phyloP scores from a whole-genome alignment of 2,888 invertebrate species.

The Nomada fucata region DNA sequence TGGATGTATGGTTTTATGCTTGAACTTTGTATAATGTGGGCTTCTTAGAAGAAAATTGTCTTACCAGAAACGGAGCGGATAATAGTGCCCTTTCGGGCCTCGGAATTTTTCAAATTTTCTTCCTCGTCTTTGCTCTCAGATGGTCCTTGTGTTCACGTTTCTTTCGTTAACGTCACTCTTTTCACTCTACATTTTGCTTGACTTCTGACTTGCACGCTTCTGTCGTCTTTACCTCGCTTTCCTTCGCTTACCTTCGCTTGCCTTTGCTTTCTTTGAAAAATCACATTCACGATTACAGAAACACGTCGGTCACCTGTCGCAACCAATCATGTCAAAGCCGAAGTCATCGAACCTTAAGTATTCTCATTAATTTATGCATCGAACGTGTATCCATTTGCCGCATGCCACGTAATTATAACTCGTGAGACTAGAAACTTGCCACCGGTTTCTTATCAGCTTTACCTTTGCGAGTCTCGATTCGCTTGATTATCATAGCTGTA shows the following conservation, averaged over 20 bases:
- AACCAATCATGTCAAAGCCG: not conserved
- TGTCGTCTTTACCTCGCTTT: not conserved
- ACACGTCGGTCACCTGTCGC: conserved; percentile 9
- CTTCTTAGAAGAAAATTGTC: conserved; percentile 41
- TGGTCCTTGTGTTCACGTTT: not conserved
- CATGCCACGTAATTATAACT: conserved; percentile 11
- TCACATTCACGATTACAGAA: conserved; percentile 38
- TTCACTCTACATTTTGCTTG: not conserved
- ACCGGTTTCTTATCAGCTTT: conserved; percentile 29
- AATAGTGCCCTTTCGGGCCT: conserved; percentile 25
- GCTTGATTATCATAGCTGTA: conserved; percentile 29
- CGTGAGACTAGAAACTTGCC: conserved; percentile 14
- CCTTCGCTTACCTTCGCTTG: not conserved
- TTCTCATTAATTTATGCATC: conserved; percentile 21
- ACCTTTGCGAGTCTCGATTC: conserved; percentile 13
- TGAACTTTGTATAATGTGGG: conserved; percentile 24
- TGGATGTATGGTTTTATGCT: conserved; percentile 48
- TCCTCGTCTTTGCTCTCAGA: not conserved
- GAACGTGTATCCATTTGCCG: conserved; percentile 15
- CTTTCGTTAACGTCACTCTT: conserved; percentile 3
- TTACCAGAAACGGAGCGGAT: conserved; percentile 64
- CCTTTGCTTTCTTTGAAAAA: not conserved
- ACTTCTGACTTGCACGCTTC: not conserved
- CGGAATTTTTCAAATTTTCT: conserved; percentile 10
- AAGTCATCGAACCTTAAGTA: conserved; percentile 31